Conservation (phyloP, 1,140 invertebrate genomes). For the Agrypnia vestita region DNA sequence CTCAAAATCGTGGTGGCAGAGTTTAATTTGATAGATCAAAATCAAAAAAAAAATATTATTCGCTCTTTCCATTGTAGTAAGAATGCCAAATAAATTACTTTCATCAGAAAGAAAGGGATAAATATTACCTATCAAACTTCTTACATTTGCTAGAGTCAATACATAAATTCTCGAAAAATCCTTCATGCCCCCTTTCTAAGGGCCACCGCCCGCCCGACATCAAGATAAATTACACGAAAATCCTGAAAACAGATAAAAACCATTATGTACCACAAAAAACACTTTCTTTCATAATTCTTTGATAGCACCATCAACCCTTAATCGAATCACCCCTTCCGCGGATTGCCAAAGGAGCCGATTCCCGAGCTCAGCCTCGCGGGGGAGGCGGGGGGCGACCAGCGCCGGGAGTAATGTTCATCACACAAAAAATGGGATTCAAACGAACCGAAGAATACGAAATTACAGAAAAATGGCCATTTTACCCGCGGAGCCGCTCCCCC, state of each 20-base stretch:
- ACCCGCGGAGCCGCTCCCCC: slow-evolving; percentile 2
- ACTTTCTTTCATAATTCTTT: slow-evolving; percentile 48
- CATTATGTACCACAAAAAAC: slow-evolving; percentile 31
- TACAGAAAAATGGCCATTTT: slow-evolving; percentile 51
- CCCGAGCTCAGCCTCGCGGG: slow-evolving; percentile 8
- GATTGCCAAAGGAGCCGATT: slow-evolving; percentile 39
- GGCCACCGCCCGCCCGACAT: not conserved
- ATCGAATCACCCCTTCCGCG: slow-evolving; percentile 48
- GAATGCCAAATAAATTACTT: too few species aligned
- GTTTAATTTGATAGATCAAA: too few species aligned
- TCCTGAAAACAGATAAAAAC: slow-evolving; percentile 32
- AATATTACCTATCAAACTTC: too few species aligned
- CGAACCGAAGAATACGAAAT: slow-evolving; percentile 60
- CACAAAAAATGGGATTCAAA: slow-evolving; percentile 59
- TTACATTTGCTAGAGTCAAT: not conserved
- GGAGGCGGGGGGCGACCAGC: not conserved
- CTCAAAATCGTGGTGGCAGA: too few species aligned
- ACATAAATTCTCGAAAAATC: not conserved
- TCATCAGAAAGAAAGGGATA: too few species aligned
- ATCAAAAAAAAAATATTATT: too few species aligned
- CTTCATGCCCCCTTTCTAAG: not conserved
- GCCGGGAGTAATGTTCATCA: slow-evolving; percentile 42
- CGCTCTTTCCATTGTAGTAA: too few species aligned
- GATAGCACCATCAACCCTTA: slow-evolving; percentile 45
- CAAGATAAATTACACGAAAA: slow-evolving; percentile 29